Evolutionary conservation across 2,113 vertebrate genomes (phyloP), one percentile per base, ranked within the genome.

Genomic region (Phylloscopus trochilus): DNA sequence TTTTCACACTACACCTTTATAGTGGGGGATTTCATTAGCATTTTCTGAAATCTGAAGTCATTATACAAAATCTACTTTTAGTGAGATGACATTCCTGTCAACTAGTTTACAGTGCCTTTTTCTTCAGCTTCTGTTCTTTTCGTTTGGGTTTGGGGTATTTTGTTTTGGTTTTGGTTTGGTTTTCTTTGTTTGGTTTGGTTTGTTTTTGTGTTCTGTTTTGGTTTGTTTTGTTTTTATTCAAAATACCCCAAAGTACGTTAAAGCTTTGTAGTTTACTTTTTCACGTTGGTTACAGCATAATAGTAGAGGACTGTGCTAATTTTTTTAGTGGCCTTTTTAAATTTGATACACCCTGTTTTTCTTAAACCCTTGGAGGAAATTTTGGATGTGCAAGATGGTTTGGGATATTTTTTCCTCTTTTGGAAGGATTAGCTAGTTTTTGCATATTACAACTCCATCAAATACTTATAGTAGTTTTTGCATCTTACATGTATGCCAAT

Each of bases 381-480:
- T 95, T 89, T 27, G 23, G 30, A 43, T 74, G 22, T 62, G 26
- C n/a, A 87, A n/a, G 24, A 82, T 76, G 41, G 7, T 2, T 76
- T 79, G 30, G 15, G 27, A 13, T 81, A 67, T 39, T 91, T 95
- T 92, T 94, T 81, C 90, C 76, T 53, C 51, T 59, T 94, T 95
- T 73, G 56, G 78, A 92, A 97, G 31, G 37, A 89, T 72, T 69
- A 59, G n/a, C 47, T 96, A 37, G 6, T 67, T 96, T 87, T 96
- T 85, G 46, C 37, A 14, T 87, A 70, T 95, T 94, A 70, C 3
- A 7, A 31, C 51, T 94, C 69, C 27, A 92, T 37, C n/a, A 87
- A 95, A 92, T 95, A 52, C 77, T 96, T 91, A 52, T 47, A 84
- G 31, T 16, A 90, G 92, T 92, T 97, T 87, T 83, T 88, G 76